Evolutionary conservation across 1,140 invertebrate species (phyloP), one percentile per base, ranked within the genome.

Genomic region (Ruditapes philippinarum): DNA sequence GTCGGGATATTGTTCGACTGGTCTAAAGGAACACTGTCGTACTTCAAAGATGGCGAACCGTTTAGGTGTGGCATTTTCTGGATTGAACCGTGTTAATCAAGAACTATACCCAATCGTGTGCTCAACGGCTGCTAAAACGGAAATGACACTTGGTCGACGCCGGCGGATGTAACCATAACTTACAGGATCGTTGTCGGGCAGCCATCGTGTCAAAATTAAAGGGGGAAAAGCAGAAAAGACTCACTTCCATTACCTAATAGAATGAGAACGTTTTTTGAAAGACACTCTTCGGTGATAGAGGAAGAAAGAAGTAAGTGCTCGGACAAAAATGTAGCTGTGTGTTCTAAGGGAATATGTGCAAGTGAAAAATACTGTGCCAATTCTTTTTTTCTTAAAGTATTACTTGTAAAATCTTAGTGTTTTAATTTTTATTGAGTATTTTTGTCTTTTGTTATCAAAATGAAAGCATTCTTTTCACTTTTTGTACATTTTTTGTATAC

Each of bases 111-210:
- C 97, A 5, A 97, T 97, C 49, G 96, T 98, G 1, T 97, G 97
- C 89, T 98, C 97, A 1, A 98, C 97, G 0, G 97, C 97, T 0
- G 97, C 97, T 28, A 98, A 97, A 95, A 98, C 97, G 4, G 97
- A 97, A 95, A 97, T 98, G 97, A 96, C 96, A 0, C 92, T 97
- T 0, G 96, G 96, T 19, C 93, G 95, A 7, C 96, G 96, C 38
- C 96, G 96, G 81, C 91, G 97, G 38, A 97, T 97, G 89, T 98
- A 12, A 97, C 92, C 96, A 96, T 0, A 97, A 96, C 93, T 95
- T 98, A 9, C 97, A 98, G 92, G 97, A 98, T 94, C 90, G 96
- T 49, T 96, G 96, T 45, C 92, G 96, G 14, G 93, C 93, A 0
- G 89, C 90, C 36, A 95, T 96, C 78, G 84, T 95, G 28, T 89